phyloP scores from a whole-genome alignment of 2,113 vertebrate genomes.

The Mohoua ochrocephala region DNA sequence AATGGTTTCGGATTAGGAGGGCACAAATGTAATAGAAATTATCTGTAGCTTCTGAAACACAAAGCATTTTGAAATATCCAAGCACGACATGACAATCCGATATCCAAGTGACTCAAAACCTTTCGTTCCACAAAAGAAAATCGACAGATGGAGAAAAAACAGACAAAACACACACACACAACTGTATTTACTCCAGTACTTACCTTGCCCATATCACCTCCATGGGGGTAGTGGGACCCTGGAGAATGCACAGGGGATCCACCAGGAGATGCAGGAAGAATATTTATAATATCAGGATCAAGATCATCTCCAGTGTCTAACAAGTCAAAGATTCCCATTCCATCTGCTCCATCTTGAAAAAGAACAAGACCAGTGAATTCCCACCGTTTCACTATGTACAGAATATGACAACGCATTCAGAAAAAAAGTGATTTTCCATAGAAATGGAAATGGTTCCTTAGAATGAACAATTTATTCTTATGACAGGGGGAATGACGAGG shows the following conservation, averaged over 20 bases:
- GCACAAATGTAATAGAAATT: not conserved
- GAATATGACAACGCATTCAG: not conserved
- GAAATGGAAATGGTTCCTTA: not conserved
- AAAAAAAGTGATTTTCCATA: not conserved
- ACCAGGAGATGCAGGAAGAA: constrained; percentile 90
- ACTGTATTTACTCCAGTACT: not conserved
- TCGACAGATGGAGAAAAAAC: not conserved
- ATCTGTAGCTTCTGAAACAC: not conserved
- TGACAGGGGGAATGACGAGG: accelerated
- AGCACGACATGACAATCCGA: not conserved
- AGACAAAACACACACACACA: not conserved
- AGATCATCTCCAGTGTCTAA: constrained; percentile 89
- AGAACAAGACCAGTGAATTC: not conserved
- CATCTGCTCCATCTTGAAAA: constrained; percentile 87
- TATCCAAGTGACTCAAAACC: not conserved
- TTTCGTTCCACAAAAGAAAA: not conserved
- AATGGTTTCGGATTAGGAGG: not conserved
- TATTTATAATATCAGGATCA: constrained; percentile 95
- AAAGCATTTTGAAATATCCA: not conserved
- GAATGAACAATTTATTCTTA: not conserved
- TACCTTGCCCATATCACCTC: constrained; percentile 93
- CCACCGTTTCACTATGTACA: not conserved
- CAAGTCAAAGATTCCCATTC: constrained; percentile 92
- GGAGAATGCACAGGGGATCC: constrained; percentile 94
- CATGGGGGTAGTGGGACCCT: constrained; percentile 92